Evolutionary conservation across 1,140 invertebrate species (phyloP).

Genomic region (Ostrea denselamellosa): DNA sequence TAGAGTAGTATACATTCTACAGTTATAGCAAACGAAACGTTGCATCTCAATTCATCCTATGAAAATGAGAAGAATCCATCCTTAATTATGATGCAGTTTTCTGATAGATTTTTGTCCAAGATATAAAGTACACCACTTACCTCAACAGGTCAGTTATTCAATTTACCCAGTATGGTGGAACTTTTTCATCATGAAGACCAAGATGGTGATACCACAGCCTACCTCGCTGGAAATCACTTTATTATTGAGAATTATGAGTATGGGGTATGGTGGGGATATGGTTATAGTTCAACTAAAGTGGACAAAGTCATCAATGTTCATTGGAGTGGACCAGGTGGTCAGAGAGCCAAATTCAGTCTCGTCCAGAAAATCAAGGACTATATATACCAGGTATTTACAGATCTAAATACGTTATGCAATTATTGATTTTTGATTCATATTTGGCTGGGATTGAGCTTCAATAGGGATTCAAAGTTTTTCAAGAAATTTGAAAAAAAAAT

Average conservation of each 20-base stretch:
- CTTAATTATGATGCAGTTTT: too few species aligned
- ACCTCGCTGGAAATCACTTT: neutral
- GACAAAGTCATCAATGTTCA: conserved; percentile 9
- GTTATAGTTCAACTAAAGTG: neutral
- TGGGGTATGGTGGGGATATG: neutral
- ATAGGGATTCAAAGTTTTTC: too few species aligned
- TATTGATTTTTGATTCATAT: neutral
- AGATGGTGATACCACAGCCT: neutral
- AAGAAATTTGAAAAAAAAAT: too few species aligned
- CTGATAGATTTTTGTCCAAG: too few species aligned
- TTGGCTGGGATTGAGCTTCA: too few species aligned
- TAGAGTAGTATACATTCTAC: too few species aligned
- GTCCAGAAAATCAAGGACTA: neutral
- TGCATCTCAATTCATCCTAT: too few species aligned
- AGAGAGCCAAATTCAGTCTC: conserved; percentile 32
- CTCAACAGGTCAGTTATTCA: neutral
- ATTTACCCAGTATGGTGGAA: conserved; percentile 4
- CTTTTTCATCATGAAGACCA: neutral
- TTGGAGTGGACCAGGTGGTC: conserved; percentile 1
- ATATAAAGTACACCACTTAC: too few species aligned
- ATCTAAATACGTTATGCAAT: neutral
- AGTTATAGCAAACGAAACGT: too few species aligned
- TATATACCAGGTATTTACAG: neutral
- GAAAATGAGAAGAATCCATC: too few species aligned
- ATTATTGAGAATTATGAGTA: neutral